Conservation (phyloP, 2,113 vertebrate species). For the Neoarius graeffei region DNA sequence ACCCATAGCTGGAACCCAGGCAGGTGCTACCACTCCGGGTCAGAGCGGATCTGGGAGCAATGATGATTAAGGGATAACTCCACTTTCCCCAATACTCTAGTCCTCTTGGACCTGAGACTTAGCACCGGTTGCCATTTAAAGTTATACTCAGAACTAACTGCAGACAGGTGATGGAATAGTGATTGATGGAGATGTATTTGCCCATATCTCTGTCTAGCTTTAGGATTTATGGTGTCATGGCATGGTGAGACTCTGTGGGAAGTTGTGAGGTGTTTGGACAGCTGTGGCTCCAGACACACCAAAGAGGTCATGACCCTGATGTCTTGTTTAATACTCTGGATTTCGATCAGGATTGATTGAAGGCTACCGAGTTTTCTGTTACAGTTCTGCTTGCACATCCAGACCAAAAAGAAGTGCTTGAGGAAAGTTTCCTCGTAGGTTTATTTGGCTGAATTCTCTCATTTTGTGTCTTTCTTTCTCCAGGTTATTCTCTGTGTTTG, state of each 20-base stretch:
- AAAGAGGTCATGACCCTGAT: conserved; percentile 67
- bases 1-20: no score
- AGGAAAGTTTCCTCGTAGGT: not conserved
- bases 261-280: conserved; percentile 69
- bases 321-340: conserved; percentile 69
- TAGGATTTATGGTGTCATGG: not conserved
- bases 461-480: conserved; percentile 3
- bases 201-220: not conserved
- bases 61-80: no score
- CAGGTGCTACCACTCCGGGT: no score
- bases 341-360: conserved; percentile 65
- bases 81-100: no score
- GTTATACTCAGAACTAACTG: no score
- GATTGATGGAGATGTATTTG: conserved; percentile 17
- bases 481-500: conserved; percentile 79
- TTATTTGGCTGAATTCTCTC: conserved; percentile 7
- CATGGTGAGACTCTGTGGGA: not conserved
- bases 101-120: no score
- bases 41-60: no score
- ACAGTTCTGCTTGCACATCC: conserved; percentile 32
- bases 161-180: not conserved
- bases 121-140: no score
- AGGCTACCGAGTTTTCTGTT: conserved; percentile 63
- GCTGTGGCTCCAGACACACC: conserved; percentile 67
- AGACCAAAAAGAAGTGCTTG: conserved; percentile 9